Base-by-base conservation (phyloP, 2,113 vertebrate species). In the Vulpes ferrilata region DNA sequence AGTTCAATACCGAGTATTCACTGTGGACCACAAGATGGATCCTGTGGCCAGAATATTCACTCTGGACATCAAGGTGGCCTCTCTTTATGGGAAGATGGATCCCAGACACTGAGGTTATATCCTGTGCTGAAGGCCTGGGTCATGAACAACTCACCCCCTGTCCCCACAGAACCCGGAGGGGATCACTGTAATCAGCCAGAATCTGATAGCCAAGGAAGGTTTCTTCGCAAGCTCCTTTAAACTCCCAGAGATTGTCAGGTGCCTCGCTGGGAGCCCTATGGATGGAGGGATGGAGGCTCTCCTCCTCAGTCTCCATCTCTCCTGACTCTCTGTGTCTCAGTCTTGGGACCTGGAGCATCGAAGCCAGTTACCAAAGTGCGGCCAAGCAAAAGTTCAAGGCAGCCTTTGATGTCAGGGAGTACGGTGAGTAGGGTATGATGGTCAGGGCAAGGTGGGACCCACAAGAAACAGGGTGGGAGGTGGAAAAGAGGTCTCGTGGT, bases 291-390 rank as follows among this genome's bases (percentile, higher is more conserved):
- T 9, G 13, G 20, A 10, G 65, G 11, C 1, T 51, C 16, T 30
- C 12, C 30, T 78, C 19, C 64, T 87, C 76, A 7, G 12, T 71
- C 35, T n/a, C 48, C 73, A 6, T 32, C 16, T 64, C 83, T 88
- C 65, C 53, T 71, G 20, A 91, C 86, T 48, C n/a, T 53, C 35
- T 80, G 7, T n/a, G n/a, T 79, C 67, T 93, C 92, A 97, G 92
- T 51, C 38, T 97, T 17, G 95, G 97, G 76, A 95, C 97, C 27
- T 96, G 97, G 97, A 96, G 15, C 84, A 96, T 97, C 0, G 88
- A 97, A 82, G 95, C 97, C 82, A 76, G 48, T 19, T 96, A 95
- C n/a, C 96, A 90, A 64, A 85, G 35, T 10, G 48, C 83, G 3
- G 4, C 74, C 43, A 38, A 64, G 69, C 94, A 96, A 67, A 87